These are phyloP conservation scores for Allolobophora icterica DNA, from an alignment of 2,888 invertebrate genomes.

Conservation along the genomic window DNA sequence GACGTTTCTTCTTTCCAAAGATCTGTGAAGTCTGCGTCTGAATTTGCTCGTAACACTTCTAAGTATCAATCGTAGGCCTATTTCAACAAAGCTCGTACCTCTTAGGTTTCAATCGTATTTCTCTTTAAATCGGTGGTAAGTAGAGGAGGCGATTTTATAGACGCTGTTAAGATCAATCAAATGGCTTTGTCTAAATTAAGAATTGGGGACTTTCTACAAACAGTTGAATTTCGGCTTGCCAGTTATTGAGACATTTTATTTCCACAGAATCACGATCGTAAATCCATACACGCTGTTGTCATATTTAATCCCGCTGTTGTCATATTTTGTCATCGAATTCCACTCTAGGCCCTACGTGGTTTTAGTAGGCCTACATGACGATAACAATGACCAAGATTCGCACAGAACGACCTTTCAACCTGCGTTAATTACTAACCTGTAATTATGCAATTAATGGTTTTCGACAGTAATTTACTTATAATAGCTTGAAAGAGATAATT, in stretches of 20 bases:
- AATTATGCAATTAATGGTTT: constrained; percentile 1
- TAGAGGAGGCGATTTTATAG: not conserved
- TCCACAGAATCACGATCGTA: not conserved
- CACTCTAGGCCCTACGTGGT: too few relatives aligned
- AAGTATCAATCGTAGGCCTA: too few relatives aligned
- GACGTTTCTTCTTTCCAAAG: not conserved
- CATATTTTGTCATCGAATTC: not conserved
- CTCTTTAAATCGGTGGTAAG: not conserved
- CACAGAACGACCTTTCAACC: not conserved
- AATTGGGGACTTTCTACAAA: not conserved
- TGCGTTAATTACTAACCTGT: not conserved
- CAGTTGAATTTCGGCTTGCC: not conserved
- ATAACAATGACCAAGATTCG: not conserved
- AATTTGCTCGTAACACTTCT: not conserved
- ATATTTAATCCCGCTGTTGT: not conserved
- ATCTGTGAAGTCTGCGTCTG: not conserved
- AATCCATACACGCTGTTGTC: not conserved
- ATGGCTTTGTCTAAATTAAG: not conserved
- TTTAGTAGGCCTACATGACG: too few relatives aligned
- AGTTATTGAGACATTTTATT: not conserved
- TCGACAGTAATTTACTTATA: not conserved
- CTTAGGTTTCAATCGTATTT: not conserved
- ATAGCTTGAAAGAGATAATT: not conserved
- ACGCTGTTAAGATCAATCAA: not conserved
- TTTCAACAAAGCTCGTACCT: too few relatives aligned